Base-by-base conservation (phyloP, 2,888 invertebrate genomes). In the Unio pictorum region DNA sequence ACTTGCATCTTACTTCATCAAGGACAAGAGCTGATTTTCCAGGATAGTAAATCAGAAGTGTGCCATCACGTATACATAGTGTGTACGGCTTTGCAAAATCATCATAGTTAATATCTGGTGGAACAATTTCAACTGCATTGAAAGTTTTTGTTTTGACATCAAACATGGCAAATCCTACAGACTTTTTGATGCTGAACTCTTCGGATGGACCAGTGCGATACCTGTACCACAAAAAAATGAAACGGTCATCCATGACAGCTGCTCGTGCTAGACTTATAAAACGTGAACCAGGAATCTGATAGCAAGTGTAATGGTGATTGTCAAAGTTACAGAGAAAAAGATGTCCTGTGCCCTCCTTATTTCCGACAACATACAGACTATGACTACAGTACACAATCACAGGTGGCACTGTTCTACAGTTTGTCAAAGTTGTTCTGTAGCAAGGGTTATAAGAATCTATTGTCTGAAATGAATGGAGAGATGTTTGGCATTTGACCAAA, bases 141-240 rank as follows among this genome's bases (percentile, higher is more conserved):
- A 88, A 88, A 7, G 83, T 81, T 72, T 85, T 86, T 45, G 82
- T 83, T 73, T 84, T 85, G 20, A 85, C 82, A 79, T 88, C 86
- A 81, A 88, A 88, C 75, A 86, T 81, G 7, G 84, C 84, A 82
- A 88, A 88, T 8, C 86, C 84, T 8, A 87, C 84, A 20, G 86
- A 86, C 68, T 88, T 87, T 68, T 87, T 86, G 55, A 88, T 87
- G 68, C 87, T 86, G 72, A 87, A 88, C 70, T 88, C 88, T 69
- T 88, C 88, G 17, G 87, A 87, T 15, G 87, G 88, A 8, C 88
- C 88, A 57, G 87, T 88, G 26, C 88, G 74, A 67, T 86, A 87
- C 60, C 88, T 73, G 62, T 82, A 87, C 88, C 88, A 88, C 26
- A 88, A 72, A 71, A 84, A 87, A 30, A 88, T 80, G 65, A 82